These are phyloP conservation scores for Ataeniobius toweri DNA, from an alignment of 2,797 vertebrate genomes.

Conservation along the genomic window DNA sequence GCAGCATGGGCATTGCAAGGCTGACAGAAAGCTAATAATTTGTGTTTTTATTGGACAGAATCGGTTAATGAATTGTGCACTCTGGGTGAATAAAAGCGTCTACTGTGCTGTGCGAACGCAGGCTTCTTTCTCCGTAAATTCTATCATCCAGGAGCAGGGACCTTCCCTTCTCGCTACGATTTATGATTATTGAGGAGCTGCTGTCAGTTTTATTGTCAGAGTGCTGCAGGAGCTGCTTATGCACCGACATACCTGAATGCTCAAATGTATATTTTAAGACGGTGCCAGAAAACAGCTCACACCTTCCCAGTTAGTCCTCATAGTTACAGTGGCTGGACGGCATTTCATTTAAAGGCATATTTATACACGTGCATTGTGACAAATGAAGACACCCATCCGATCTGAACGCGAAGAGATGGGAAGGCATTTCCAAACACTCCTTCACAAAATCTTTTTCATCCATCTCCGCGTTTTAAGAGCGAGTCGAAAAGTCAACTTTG, in stretches of 20 bases:
- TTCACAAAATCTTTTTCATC: constrained; percentile 3
- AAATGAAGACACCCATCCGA: constrained; percentile 9
- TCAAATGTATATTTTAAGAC: constrained; percentile 3
- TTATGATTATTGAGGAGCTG: constrained; percentile 40
- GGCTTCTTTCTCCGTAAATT: constrained; percentile 55
- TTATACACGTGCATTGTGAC: neutral
- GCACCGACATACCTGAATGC: constrained; percentile 1
- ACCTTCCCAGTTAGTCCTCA: constrained; percentile 1
- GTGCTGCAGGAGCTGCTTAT: neutral
- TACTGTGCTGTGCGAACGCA: constrained; percentile 60
- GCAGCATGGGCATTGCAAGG: constrained; percentile 49
- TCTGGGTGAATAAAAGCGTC: constrained; percentile 65
- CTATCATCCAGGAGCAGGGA: constrained; percentile 18
- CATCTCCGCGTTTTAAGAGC: constrained; percentile 36
- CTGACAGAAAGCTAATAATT: constrained; percentile 30
- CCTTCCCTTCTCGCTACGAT: constrained; percentile 34
- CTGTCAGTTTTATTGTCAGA: constrained; percentile 35
- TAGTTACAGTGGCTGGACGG: neutral
- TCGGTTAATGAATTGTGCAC: constrained; percentile 66
- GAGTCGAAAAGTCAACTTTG: constrained; percentile 39
- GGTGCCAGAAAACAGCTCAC: neutral
- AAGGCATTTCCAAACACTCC: constrained; percentile 5
- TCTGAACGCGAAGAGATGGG: constrained; percentile 7
- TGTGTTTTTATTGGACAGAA: constrained; percentile 56
- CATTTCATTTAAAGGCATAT: constrained; percentile 31